Evolutionary conservation across 1,140 invertebrate genomes (phyloP), one percentile per base, ranked within the genome.

Genomic region (Plectrocnemia conspersa): DNA sequence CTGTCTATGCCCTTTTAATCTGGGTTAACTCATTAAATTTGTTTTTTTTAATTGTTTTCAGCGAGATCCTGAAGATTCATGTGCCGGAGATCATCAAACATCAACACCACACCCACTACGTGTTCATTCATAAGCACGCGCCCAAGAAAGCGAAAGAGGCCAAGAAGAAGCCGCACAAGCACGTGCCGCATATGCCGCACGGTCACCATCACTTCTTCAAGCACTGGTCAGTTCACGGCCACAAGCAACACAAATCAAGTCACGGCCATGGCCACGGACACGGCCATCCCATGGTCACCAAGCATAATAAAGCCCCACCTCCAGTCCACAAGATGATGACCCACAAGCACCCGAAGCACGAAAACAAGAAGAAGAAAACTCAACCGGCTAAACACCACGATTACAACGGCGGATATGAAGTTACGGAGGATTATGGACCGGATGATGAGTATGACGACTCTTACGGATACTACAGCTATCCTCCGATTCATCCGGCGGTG

Each of bases 81-180:
- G 70, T 81, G 0, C 79, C 79, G 5, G 73, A 81, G 62, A 73
- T 79, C 44, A 72, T 79, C 46, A 78, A 79, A 29, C 78, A 79
- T 52, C 73, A 78, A 33, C 68, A 75, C 49, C 79, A 81, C 52
- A 80, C 77, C 2, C 77, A 78, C 57, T 76, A 76, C 23, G 72
- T 80, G 19, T 77, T 74, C 23, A 72, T 79, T 24, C 77, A 79
- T 45, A 69, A 78, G 29, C 72, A 77, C 49, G 64, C 41, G 6
- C 55, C 56, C 4, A 63, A 74, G 35, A 68, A 74, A 29, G 71
- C 72, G 48, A 66, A 68, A 40, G 74, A 73, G 58, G 68, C 75
- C 19, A 68, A 74, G 46, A 68, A 77, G 50, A 68, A 76, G 27
- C 68, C 75, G 35, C 72, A 68, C 15, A 61, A 69, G 64, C 42